A percentile compares a stretch with the other conserved stretches of the same genome.
These are phyloP conservation scores for Triplophysa siluroides DNA, from an alignment of 2,113 vertebrate species.

Conservation along the genomic window DNA sequence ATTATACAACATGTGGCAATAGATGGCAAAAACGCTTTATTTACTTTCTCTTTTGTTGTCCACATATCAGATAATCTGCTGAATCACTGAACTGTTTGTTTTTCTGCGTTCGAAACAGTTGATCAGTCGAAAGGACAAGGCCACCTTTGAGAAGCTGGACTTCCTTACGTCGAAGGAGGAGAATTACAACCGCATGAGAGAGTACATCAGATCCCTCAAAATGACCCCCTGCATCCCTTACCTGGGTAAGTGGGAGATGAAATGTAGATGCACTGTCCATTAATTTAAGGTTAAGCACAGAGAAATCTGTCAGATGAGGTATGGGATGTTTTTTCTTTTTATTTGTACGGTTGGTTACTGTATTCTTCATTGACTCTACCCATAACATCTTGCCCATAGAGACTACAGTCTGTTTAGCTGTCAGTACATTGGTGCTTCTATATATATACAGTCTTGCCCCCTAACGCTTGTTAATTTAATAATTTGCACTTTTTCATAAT, in stretches of 20 bases:
- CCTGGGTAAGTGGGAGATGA: constrained; percentile 77
- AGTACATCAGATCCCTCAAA: constrained; percentile 89
- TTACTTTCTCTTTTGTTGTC: background rate
- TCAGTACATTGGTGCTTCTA: background rate
- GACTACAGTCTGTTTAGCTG: background rate
- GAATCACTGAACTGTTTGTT: background rate
- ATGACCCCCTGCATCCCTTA: constrained; percentile 94
- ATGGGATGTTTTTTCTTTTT: background rate
- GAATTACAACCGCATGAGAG: constrained; percentile 91
- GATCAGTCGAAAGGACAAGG: constrained; percentile 91
- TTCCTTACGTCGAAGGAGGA: constrained; percentile 92
- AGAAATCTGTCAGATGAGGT: background rate
- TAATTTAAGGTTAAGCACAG: background rate
- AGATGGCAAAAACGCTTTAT: background rate
- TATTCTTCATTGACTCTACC: background rate
- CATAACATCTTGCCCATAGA: background rate
- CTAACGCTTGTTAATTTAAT: too few species aligned
- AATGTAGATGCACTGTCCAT: background rate
- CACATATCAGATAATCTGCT: background rate
- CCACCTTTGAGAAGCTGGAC: constrained; percentile 92
- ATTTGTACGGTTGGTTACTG: background rate
- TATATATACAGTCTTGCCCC: background rate
- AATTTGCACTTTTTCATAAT: too few species aligned
- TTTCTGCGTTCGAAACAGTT: constrained; percentile 70
- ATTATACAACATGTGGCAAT: background rate